These are phyloP conservation scores for Meghimatium bilineatum DNA, from an alignment of 2,888 invertebrate genomes.

Conservation along the genomic window DNA sequence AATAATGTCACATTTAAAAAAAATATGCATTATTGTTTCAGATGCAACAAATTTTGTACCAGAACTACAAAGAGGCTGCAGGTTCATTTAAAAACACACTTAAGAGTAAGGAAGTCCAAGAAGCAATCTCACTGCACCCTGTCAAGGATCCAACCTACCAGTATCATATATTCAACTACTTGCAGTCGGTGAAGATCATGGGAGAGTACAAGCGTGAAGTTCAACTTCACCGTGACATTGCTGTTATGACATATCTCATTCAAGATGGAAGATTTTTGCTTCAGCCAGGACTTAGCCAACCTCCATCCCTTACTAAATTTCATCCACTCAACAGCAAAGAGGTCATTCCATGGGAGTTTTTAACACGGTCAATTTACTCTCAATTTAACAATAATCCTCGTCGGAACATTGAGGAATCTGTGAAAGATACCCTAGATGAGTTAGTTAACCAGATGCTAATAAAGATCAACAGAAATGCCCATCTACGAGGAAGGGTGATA, in stretches of 20 bases:
- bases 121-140: constrained; percentile 96
- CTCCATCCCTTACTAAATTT: constrained; percentile 86
- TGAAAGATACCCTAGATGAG: constrained; percentile 89
- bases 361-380: constrained; percentile 90
- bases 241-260: constrained; percentile 67
- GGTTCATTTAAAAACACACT: constrained; percentile 90
- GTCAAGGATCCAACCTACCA: constrained; percentile 91
- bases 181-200: constrained; percentile 82
- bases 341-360: constrained; percentile 87
- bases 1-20: too few species aligned
- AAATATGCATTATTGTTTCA: constrained; percentile 78
- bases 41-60: constrained; percentile 98
- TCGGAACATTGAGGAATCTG: constrained; percentile 87
- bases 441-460: constrained; percentile 83
- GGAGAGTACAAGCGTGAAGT: constrained; percentile 84
- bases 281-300: constrained; percentile 67
- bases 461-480: constrained; percentile 89
- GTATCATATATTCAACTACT: constrained; percentile 92
- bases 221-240: constrained; percentile 85
- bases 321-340: constrained; percentile 83
- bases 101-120: constrained; percentile 93
- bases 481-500: constrained; percentile 93
- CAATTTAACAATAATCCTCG: constrained; percentile 90
- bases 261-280: constrained; percentile 51
- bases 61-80: constrained; percentile 91